phyloP scores from a whole-genome alignment of 2,113 vertebrate species.

The Sylvilagus bachmani region DNA sequence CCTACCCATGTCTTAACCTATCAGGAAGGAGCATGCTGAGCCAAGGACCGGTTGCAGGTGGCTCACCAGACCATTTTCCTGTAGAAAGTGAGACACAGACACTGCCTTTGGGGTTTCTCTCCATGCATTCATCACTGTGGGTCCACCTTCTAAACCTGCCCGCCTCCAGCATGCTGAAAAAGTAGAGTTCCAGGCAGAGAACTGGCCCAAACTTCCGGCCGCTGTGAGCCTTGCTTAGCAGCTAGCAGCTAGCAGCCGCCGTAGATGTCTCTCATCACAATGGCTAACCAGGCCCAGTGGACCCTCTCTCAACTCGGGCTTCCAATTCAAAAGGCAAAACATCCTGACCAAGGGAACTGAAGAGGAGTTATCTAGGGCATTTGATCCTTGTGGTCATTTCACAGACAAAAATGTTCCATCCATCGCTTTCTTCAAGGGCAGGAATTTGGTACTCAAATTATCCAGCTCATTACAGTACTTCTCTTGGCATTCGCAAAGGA shows the following conservation, averaged over 20 bases:
- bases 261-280: not conserved
- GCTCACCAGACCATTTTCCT: not conserved
- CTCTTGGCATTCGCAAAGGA: slow-evolving; percentile 54
- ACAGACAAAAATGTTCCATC: slow-evolving; percentile 28
- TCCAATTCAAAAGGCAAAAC: slow-evolving; percentile 43
- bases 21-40: not conserved
- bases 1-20: not conserved
- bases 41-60: not conserved
- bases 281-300: not conserved
- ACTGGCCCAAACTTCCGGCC: not conserved
- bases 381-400: slow-evolving; percentile 23
- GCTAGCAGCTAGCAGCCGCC: not conserved
- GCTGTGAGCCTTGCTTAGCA: not conserved
- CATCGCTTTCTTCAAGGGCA: slow-evolving; percentile 41
- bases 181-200: not conserved
- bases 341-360: not conserved
- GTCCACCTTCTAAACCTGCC: not conserved
- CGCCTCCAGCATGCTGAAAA: not conserved
- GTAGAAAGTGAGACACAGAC: not conserved
- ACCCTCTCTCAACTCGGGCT: not conserved
- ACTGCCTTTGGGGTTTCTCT: not conserved
- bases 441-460: not conserved
- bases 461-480: not conserved
- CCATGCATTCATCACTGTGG: not conserved
- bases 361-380: slow-evolving; percentile 29